These are phyloP conservation scores for Noctilio leporinus DNA, from an alignment of 2,113 vertebrate genomes.

Conservation along the genomic window DNA sequence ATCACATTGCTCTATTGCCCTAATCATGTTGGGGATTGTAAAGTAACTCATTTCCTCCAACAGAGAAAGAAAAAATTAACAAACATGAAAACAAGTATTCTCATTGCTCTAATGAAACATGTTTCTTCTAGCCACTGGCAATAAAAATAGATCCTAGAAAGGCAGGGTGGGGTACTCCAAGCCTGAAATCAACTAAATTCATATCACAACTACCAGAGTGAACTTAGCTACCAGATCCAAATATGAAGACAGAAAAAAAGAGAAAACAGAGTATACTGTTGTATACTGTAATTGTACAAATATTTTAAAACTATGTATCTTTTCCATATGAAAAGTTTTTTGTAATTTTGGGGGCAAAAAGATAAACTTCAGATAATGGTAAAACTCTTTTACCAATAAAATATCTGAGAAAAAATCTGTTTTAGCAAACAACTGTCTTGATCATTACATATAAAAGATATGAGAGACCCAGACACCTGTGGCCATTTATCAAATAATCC, in stretches of 20 bases:
- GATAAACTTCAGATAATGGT: background rate
- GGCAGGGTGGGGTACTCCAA: background rate
- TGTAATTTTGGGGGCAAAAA: background rate
- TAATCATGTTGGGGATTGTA: background rate
- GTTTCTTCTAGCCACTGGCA: background rate
- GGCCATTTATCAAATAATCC: background rate
- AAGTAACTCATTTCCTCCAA: background rate
- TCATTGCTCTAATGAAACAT: background rate
- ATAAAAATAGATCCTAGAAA: background rate
- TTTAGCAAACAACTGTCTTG: background rate
- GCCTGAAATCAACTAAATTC: background rate
- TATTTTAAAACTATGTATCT: background rate
- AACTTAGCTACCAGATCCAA: background rate
- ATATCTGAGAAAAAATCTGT: background rate
- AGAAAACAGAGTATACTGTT: background rate
- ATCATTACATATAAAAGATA: background rate
- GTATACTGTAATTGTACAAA: background rate
- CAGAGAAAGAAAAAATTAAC: background rate
- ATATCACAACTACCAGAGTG: background rate
- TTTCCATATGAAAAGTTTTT: background rate
- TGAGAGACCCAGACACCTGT: background rate
- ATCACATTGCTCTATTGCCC: background rate
- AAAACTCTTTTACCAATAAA: background rate
- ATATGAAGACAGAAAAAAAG: background rate
- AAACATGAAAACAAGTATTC: background rate